phyloP scores from a whole-genome alignment of 2,888 invertebrate genomes.

The Vannuccia rotundouncinata region DNA sequence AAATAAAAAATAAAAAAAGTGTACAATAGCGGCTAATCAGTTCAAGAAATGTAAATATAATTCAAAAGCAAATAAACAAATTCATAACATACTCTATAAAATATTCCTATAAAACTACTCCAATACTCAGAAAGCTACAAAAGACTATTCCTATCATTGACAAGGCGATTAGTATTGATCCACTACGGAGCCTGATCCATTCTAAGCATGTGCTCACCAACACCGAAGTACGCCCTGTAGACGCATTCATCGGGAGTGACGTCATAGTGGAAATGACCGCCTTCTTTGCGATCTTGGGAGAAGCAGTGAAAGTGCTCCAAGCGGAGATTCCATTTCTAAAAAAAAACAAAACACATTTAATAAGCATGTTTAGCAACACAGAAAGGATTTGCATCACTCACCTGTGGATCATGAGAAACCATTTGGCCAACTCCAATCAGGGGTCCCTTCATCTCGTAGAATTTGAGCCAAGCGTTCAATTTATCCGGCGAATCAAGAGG shows the following conservation, averaged over 20 bases:
- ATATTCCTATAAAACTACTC: no score
- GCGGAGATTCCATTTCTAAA: slow-evolving; percentile 79
- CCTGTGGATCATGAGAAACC: slow-evolving; percentile 53
- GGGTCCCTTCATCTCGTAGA: slow-evolving; percentile 81
- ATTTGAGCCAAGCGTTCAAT: slow-evolving; percentile 79
- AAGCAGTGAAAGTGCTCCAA: slow-evolving; percentile 90
- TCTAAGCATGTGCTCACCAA: slow-evolving; percentile 62
- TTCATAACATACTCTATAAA: no score
- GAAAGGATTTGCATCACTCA: no score
- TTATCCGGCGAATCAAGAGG: slow-evolving; percentile 69
- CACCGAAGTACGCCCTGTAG: slow-evolving; percentile 79
- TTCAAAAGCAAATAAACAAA: no score
- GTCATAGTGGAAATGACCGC: slow-evolving; percentile 92
- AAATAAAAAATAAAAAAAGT: no score
- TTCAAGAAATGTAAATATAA: no score
- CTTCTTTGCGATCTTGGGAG: slow-evolving; percentile 59
- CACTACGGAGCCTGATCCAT: slow-evolving; percentile 58
- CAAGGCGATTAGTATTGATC: no score
- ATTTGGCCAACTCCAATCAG: slow-evolving; percentile 66
- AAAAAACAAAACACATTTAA: no score
- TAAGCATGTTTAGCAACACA: no score
- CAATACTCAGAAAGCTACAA: no score
- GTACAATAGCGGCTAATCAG: no score
- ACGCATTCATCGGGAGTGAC: slow-evolving; percentile 77
- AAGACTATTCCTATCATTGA: no score